A percentile compares a stretch with the other conserved stretches of the same genome.
Evolutionary conservation across 2,888 invertebrate species (phyloP).

Genomic region (Chymomyza amoena): DNA sequence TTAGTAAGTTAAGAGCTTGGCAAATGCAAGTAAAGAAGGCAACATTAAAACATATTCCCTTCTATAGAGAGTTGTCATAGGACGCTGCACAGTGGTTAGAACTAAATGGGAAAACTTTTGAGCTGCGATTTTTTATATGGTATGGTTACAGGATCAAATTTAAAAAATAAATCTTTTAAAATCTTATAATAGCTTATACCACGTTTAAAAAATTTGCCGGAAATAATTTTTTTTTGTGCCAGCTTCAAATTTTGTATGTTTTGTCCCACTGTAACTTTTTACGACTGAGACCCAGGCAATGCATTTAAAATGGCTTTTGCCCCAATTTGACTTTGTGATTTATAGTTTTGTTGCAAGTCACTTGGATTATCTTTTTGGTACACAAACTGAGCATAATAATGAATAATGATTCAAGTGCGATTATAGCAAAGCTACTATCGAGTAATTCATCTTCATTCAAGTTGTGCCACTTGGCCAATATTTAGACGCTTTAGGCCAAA

Average conservation of each 20-base stretch:
- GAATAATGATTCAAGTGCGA: background rate
- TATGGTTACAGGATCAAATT: too few species aligned
- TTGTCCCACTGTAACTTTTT: too few species aligned
- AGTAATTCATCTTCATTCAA: background rate
- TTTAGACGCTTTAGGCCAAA: background rate
- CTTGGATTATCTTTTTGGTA: background rate
- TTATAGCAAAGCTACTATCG: background rate
- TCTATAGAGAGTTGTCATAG: too few species aligned
- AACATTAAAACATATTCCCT: too few species aligned
- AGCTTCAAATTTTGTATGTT: too few species aligned
- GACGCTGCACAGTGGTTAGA: too few species aligned
- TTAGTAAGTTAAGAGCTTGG: constrained; percentile 63
- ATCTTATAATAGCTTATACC: too few species aligned
- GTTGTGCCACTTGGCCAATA: background rate
- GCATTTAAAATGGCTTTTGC: background rate
- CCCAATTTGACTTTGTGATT: background rate
- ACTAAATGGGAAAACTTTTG: too few species aligned
- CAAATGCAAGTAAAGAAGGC: constrained; percentile 21
- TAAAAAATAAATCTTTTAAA: too few species aligned
- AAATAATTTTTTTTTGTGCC: too few species aligned
- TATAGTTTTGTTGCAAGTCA: background rate
- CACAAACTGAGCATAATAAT: background rate
- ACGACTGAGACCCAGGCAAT: background rate
- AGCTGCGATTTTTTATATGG: too few species aligned
- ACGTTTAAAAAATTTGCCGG: too few species aligned